phyloP scores from a whole-genome alignment of 2,113 vertebrate species.

The chimpanzee (Pan troglodytes) region DNA sequence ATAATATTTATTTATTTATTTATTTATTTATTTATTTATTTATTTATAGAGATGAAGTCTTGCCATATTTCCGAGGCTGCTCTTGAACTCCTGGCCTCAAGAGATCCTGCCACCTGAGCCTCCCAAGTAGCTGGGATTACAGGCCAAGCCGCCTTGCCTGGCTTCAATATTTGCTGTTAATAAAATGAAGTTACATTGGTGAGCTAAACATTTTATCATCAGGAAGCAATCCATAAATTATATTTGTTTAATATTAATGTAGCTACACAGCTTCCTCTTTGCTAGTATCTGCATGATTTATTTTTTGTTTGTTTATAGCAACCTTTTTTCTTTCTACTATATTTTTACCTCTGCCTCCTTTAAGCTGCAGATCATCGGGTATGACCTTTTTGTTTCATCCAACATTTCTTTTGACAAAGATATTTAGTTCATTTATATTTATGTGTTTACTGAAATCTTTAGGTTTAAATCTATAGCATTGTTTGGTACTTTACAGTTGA shows the following conservation, averaged over 20 bases:
- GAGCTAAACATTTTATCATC: neutral
- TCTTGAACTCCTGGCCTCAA: too few species aligned
- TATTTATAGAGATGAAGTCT: too few species aligned
- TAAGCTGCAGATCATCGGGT: neutral
- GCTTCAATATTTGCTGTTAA: too few species aligned
- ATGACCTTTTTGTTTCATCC: neutral
- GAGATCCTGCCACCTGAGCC: too few species aligned
- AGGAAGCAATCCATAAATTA: neutral
- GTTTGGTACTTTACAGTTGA: neutral
- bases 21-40: too few species aligned
- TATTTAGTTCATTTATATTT: neutral
- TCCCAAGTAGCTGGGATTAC: too few species aligned
- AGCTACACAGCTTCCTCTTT: neutral
- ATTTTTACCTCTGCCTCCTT: neutral
- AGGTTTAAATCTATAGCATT: neutral
- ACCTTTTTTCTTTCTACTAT: neutral
- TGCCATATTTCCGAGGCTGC: too few species aligned
- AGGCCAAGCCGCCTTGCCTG: too few species aligned
- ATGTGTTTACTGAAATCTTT: neutral
- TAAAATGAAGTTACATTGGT: neutral
- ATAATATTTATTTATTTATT: too few species aligned
- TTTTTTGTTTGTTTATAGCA: neutral
- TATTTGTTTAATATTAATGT: neutral
- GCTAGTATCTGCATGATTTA: neutral
- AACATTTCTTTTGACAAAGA: neutral